These are phyloP conservation scores for Tenthredo mesomela DNA, from an alignment of 2,888 invertebrate species.

Conservation along the genomic window DNA sequence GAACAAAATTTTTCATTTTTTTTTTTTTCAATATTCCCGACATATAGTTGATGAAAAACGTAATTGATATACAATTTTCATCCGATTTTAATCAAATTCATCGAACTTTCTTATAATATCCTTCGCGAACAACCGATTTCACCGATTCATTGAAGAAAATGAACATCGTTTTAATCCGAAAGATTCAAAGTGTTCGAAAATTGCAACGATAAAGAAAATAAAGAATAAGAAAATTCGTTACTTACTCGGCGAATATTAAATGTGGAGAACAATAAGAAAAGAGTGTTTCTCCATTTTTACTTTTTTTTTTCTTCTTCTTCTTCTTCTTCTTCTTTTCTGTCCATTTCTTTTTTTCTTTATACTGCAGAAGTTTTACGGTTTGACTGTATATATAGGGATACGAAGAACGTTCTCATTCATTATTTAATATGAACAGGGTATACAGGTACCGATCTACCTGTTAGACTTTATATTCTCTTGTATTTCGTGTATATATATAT, in stretches of 20 bases:
- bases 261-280: neutral
- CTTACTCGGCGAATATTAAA: neutral
- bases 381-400: slow-evolving; percentile 25
- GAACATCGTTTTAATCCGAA: neutral
- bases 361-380: slow-evolving; percentile 1
- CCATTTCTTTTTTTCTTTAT: neutral
- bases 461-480: slow-evolving; percentile 27
- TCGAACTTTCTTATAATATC: neutral
- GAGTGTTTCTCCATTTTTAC: neutral
- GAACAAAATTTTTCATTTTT: neutral
- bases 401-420: slow-evolving; percentile 11
- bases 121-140: neutral
- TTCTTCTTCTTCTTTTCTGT: neutral
- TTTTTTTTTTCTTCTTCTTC: neutral
- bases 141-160: neutral
- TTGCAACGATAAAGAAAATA: neutral
- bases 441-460: slow-evolving; percentile 10
- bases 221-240: neutral
- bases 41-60: neutral
- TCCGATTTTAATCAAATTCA: neutral
- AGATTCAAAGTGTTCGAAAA: neutral
- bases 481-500: neutral
- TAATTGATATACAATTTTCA: neutral
- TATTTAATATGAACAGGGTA: slow-evolving; percentile 5
- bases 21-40: neutral